Evolutionary conservation across 2,888 invertebrate species (phyloP).

Genomic region (Fissipunctia ypsillon): DNA sequence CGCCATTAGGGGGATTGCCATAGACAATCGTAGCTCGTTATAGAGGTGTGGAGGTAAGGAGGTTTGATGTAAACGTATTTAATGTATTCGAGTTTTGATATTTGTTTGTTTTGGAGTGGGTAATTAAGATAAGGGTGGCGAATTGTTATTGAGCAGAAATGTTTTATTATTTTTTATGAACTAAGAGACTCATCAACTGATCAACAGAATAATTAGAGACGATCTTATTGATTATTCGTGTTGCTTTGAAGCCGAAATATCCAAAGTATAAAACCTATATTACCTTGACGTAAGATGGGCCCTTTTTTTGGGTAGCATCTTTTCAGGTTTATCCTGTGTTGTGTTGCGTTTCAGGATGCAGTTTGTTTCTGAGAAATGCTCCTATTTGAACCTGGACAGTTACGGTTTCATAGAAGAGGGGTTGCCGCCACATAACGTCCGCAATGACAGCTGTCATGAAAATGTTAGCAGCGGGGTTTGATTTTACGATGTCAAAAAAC

Average conservation of each 20-base stretch:
- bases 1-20: constrained; percentile 65
- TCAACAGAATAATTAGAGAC: background rate
- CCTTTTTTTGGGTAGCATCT: background rate
- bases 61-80: constrained; percentile 57
- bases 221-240: background rate
- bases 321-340: background rate
- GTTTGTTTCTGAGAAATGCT: too few relatives aligned
- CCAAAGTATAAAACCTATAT: background rate
- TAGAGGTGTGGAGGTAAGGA: constrained; percentile 54
- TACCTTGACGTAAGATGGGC: background rate
- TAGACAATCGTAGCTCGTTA: constrained; percentile 66
- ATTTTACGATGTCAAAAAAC: too few relatives aligned
- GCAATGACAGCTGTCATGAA: too few relatives aligned
- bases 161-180: background rate
- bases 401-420: too few relatives aligned
- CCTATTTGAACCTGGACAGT: too few relatives aligned
- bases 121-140: background rate
- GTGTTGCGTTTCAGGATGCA: background rate
- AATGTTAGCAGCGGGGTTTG: too few relatives aligned
- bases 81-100: constrained; percentile 38
- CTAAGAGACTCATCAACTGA: background rate
- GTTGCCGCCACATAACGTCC: too few relatives aligned
- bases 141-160: too few relatives aligned
- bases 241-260: background rate
- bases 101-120: constrained; percentile 26